These are phyloP conservation scores for Drosophila micromelanica DNA, from an alignment of 1,140 invertebrate genomes.

Conservation along the genomic window DNA sequence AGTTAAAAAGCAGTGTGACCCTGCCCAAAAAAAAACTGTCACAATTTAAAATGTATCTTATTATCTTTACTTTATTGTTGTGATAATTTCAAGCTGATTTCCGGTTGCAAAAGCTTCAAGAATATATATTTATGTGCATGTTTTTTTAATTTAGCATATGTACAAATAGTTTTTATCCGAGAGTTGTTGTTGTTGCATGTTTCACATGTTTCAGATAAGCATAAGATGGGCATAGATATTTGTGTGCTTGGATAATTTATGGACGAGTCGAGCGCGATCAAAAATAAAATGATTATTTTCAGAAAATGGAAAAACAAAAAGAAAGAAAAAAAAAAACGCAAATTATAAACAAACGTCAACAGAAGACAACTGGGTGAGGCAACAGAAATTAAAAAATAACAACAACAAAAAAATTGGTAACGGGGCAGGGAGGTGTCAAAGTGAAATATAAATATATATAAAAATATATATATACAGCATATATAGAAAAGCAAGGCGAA, in stretches of 20 bases:
- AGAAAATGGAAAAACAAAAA: slow-evolving; percentile 36
- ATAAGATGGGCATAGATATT: slow-evolving; percentile 18
- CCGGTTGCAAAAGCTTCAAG: not conserved
- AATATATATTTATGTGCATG: not conserved
- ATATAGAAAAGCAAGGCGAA: slow-evolving; percentile 11
- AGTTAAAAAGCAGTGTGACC: too few relatives aligned
- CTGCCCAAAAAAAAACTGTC: too few relatives aligned
- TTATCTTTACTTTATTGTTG: not conserved
- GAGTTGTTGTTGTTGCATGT: not conserved
- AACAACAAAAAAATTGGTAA: slow-evolving; percentile 29
- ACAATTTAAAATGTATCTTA: too few relatives aligned
- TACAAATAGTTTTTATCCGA: slow-evolving; percentile 4
- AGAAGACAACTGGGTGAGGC: slow-evolving; percentile 18
- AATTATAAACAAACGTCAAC: slow-evolving; percentile 70
- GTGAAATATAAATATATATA: too few relatives aligned
- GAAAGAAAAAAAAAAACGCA: slow-evolving; percentile 29
- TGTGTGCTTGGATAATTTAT: slow-evolving; percentile 64
- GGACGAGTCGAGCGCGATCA: slow-evolving; percentile 54
- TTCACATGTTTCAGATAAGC: slow-evolving; percentile 30
- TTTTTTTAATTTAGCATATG: not conserved
- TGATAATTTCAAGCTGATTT: not conserved
- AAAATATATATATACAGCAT: too few relatives aligned
- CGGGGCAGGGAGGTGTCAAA: too few relatives aligned
- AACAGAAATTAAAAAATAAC: slow-evolving; percentile 20
- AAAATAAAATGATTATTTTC: slow-evolving; percentile 72